Percentiles rank a stretch among this genome's conserved stretches.
phyloP scores from a whole-genome alignment of 1,140 invertebrate genomes.

The Elysia chlorotica region DNA sequence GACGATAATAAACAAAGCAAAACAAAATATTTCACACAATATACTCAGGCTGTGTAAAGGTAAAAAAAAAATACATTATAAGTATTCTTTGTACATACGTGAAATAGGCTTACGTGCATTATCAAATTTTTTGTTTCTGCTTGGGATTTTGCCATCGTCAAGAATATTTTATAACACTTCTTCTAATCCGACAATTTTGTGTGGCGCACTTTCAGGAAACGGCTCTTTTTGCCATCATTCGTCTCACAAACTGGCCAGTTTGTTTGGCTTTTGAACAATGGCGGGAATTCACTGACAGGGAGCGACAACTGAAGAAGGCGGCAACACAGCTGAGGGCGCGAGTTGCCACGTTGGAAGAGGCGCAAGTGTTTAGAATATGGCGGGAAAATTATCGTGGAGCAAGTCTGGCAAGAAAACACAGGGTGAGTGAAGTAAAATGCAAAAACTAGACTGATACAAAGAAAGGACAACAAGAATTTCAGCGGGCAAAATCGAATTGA shows the following conservation, averaged over 20 bases:
- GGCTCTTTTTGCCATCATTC: background rate
- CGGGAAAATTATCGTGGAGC: background rate
- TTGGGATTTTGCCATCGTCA: background rate
- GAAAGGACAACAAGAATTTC: no score
- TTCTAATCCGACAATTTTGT: background rate
- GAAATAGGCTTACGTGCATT: background rate
- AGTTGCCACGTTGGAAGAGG: background rate
- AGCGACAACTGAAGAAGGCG: background rate
- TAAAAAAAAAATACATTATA: no score
- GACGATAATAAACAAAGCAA: no score
- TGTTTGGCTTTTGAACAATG: conserved; percentile 20
- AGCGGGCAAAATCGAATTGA: no score
- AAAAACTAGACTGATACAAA: no score
- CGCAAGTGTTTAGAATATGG: conserved; percentile 1
- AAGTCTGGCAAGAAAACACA: background rate
- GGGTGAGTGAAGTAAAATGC: no score
- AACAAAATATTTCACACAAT: background rate
- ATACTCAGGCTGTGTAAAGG: background rate
- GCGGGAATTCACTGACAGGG: background rate
- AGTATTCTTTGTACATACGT: background rate
- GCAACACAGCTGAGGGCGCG: background rate
- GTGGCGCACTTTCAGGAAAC: conserved; percentile 9
- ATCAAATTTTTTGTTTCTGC: background rate
- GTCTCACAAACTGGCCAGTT: conserved; percentile 8
- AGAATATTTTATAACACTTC: background rate